Evolutionary conservation across 2,113 vertebrate genomes (phyloP).

Genomic region (Psilopsiagon aurifrons): DNA sequence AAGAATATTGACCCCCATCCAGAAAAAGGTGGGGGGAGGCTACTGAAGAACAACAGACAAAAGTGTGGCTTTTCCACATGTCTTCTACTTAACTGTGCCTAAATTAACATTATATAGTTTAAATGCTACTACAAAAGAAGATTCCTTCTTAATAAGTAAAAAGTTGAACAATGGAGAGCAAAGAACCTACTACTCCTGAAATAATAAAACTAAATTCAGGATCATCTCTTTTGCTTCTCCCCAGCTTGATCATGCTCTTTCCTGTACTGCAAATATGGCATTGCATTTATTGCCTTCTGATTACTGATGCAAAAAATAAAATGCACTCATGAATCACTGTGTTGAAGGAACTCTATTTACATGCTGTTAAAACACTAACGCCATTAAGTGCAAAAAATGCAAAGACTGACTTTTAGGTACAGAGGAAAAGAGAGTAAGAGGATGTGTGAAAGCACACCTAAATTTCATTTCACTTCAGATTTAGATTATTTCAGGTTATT

Average conservation of each 20-base stretch:
- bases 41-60: neutral
- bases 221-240: neutral
- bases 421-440: neutral
- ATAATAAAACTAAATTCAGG: neutral
- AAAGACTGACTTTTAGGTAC: neutral
- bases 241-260: neutral
- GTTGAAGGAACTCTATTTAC: neutral
- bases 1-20: neutral
- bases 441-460: neutral
- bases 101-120: conserved; percentile 26
- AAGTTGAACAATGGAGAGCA: neutral
- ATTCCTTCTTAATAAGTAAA: neutral
- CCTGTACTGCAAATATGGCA: neutral
- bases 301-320: neutral
- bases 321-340: neutral
- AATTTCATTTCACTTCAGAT: neutral
- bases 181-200: neutral
- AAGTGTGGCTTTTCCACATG: neutral
- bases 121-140: neutral
- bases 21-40: neutral
- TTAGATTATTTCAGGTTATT: neutral
- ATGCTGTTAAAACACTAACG: neutral
- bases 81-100: neutral
- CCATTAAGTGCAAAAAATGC: neutral
- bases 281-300: neutral